These are phyloP conservation scores for Dolichomitus sp. DNA, from an alignment of 2,888 invertebrate species.

Conservation along the genomic window DNA sequence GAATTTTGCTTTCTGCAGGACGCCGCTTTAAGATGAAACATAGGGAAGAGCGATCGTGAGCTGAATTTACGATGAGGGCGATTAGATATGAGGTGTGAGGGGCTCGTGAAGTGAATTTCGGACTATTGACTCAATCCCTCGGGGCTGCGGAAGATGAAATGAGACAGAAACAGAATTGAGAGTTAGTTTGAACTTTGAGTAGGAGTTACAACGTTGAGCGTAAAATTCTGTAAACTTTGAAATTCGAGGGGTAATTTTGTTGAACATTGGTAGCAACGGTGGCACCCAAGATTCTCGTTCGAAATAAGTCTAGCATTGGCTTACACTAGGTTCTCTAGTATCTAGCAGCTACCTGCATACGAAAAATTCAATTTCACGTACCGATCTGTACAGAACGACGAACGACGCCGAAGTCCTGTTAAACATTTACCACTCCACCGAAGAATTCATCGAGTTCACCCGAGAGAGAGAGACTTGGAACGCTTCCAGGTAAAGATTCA, in stretches of 20 bases:
- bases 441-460: constrained; percentile 47
- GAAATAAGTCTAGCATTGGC: constrained; percentile 24
- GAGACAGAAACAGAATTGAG: constrained; percentile 4
- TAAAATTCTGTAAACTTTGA: constrained; percentile 35
- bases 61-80: constrained; percentile 48
- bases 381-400: constrained; percentile 4
- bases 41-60: constrained; percentile 42
- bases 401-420: constrained; percentile 17
- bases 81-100: constrained; percentile 42
- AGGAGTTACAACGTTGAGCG: constrained; percentile 9
- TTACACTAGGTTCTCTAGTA: not conserved
- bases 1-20: constrained; percentile 21
- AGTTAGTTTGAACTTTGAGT: constrained; percentile 42
- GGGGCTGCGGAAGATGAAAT: constrained; percentile 18
- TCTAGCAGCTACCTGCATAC: constrained; percentile 15
- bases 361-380: constrained; percentile 46
- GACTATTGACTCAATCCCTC: constrained; percentile 47
- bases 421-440: constrained; percentile 35
- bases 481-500: constrained; percentile 34
- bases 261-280: constrained; percentile 27
- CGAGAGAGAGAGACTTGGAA: constrained; percentile 36
- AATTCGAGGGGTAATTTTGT: constrained; percentile 31
- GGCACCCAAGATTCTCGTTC: constrained; percentile 31
- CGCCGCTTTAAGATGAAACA: constrained; percentile 20
- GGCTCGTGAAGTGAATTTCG: constrained; percentile 53